Percentiles rank a stretch among this genome's conserved stretches.
phyloP scores from a whole-genome alignment of 2,113 vertebrate species.

The Eurypyga helias region DNA sequence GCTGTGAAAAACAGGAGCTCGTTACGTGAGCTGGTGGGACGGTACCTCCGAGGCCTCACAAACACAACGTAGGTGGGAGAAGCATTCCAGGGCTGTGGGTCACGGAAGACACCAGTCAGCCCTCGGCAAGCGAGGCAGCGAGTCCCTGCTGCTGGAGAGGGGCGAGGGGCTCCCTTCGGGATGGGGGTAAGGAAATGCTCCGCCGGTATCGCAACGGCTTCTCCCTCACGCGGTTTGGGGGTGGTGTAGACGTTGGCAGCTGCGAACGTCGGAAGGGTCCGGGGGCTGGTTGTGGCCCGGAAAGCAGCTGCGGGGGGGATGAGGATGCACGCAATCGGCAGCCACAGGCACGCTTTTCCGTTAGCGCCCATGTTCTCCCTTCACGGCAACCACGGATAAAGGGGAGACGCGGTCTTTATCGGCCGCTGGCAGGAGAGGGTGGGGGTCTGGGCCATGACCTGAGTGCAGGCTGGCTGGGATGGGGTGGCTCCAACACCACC shows the following conservation, averaged over 20 bases:
- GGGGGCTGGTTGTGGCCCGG: too few species aligned
- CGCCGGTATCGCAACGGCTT: fast-evolving
- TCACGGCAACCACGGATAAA: fast-evolving
- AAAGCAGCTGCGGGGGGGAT: fast-evolving
- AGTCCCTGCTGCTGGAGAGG: not conserved
- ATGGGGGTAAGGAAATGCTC: fast-evolving
- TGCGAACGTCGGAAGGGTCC: fast-evolving
- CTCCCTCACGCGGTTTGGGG: fast-evolving
- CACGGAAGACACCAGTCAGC: too few species aligned
- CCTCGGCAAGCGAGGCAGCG: not conserved
- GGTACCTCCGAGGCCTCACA: fast-evolving
- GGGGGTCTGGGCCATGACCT: fast-evolving
- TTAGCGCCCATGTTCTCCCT: fast-evolving
- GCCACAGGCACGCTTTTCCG: fast-evolving
- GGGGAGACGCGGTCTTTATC: fast-evolving
- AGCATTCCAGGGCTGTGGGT: too few species aligned
- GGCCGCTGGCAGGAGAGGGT: fast-evolving
- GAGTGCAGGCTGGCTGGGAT: not conserved
- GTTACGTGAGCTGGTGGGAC: fast-evolving
- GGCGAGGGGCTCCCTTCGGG: not conserved
- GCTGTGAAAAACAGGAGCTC: not conserved
- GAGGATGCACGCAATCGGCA: fast-evolving
- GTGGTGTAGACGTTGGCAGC: fast-evolving
- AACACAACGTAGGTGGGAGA: too few species aligned
- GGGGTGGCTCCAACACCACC: not conserved